Evolutionary conservation across 2,888 invertebrate species (phyloP).

Genomic region (Smittia sp.): DNA sequence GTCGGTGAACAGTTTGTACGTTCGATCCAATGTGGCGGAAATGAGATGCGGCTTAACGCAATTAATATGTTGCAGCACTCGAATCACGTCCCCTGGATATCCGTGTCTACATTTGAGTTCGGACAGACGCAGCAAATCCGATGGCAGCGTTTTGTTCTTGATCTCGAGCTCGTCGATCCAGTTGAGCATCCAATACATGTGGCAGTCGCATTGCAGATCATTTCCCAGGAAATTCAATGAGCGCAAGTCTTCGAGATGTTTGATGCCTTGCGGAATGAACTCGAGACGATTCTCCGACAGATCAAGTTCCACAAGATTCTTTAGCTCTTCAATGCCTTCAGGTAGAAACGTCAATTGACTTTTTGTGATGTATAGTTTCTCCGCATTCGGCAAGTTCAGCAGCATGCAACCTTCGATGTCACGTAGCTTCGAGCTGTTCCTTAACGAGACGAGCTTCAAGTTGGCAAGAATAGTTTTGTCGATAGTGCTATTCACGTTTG

Average conservation of each 20-base stretch:
- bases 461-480: constrained; percentile 56
- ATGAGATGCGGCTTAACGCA: constrained; percentile 66
- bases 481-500: constrained; percentile 58
- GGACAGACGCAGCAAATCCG: constrained; percentile 48
- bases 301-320: constrained; percentile 61
- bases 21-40: constrained; percentile 61
- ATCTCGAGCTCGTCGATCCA: constrained; percentile 60
- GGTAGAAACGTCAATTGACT: constrained; percentile 66
- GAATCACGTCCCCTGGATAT: constrained; percentile 68
- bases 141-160: constrained; percentile 38
- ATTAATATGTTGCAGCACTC: constrained; percentile 67
- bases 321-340: constrained; percentile 48
- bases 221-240: constrained; percentile 70
- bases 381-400: constrained; percentile 60
- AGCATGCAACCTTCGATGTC: constrained; percentile 65
- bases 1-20: constrained; percentile 63
- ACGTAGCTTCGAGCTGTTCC: constrained; percentile 60
- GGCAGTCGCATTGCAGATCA: constrained; percentile 83
- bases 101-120: constrained; percentile 65
- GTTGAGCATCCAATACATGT: constrained; percentile 72
- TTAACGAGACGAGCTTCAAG: constrained; percentile 61
- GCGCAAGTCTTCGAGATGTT: constrained; percentile 61
- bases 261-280: constrained; percentile 68
- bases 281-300: constrained; percentile 69
- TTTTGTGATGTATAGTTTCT: constrained; percentile 65